Percentiles rank a stretch among this genome's conserved stretches.
Evolutionary conservation across 2,113 vertebrate species (phyloP).

Genomic region (Potamarius usumacintae): DNA sequence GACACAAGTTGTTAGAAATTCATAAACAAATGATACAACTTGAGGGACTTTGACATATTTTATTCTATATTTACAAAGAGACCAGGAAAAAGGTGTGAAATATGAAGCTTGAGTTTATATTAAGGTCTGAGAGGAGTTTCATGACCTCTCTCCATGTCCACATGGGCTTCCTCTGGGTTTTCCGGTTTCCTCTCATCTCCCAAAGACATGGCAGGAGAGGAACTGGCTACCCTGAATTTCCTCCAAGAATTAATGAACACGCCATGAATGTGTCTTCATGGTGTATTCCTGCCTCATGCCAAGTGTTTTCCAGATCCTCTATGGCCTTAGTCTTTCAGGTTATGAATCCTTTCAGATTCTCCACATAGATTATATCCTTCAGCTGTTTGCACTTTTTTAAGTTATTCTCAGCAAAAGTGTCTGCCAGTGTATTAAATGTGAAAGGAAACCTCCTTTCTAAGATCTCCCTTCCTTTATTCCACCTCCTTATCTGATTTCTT

Average conservation of each 20-base stretch:
- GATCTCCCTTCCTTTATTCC: neutral
- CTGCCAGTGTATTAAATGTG: neutral
- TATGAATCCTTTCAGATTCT: neutral
- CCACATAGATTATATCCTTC: constrained; percentile 1
- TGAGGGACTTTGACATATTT: neutral
- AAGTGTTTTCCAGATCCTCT: neutral
- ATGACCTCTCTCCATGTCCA: neutral
- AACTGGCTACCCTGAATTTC: neutral
- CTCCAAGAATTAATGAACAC: neutral
- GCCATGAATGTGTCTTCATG: neutral
- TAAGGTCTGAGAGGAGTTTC: neutral
- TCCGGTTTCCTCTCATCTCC: neutral
- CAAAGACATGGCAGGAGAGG: neutral
- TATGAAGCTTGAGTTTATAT: too few relatives aligned
- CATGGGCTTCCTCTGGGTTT: neutral
- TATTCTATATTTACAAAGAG: neutral
- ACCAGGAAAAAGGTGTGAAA: neutral
- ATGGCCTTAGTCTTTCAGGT: neutral
- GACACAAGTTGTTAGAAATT: neutral
- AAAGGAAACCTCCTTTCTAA: neutral
- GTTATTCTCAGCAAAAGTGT: neutral
- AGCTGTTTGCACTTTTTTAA: constrained; percentile 3
- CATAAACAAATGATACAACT: neutral
- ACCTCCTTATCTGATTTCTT: constrained; percentile 10
- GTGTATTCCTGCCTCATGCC: neutral